These are phyloP conservation scores for Redunca redunca DNA, from an alignment of 2,113 vertebrate species.

Conservation along the genomic window DNA sequence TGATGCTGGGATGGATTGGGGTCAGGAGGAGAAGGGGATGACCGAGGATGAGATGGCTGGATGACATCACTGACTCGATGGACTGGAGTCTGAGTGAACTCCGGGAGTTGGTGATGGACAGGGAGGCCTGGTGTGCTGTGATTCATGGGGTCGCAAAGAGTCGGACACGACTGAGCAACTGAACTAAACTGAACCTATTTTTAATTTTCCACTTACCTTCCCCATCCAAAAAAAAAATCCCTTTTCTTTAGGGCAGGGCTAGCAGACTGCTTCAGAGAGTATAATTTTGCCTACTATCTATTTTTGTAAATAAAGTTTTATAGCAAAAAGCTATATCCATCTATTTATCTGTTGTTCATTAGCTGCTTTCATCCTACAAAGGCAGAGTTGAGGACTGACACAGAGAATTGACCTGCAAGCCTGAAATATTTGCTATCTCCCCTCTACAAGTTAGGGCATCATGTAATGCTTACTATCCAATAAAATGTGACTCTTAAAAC, in stretches of 20 bases:
- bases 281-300: neutral
- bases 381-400: neutral
- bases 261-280: neutral
- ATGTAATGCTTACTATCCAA: neutral
- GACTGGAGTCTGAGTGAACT: too few relatives aligned
- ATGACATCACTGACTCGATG: too few relatives aligned
- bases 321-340: neutral
- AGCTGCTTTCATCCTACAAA: neutral
- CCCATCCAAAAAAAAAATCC: neutral
- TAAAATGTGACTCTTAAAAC: neutral
- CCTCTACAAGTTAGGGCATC: neutral
- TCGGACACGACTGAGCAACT: too few relatives aligned
- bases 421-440: neutral
- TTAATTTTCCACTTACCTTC: neutral
- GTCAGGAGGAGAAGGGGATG: too few relatives aligned
- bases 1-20: too few relatives aligned
- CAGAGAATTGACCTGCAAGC: neutral
- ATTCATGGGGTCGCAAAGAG: too few relatives aligned
- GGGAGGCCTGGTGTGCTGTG: too few relatives aligned
- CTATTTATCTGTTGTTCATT: neutral
- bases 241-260: neutral
- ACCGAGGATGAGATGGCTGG: too few relatives aligned
- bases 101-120: too few relatives aligned
- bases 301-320: neutral
- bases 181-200: neutral